Percentiles rank a stretch among this genome's conserved stretches.
Evolutionary conservation across 2,113 vertebrate genomes (phyloP).

Genomic region (Daubentonia madagascariensis): DNA sequence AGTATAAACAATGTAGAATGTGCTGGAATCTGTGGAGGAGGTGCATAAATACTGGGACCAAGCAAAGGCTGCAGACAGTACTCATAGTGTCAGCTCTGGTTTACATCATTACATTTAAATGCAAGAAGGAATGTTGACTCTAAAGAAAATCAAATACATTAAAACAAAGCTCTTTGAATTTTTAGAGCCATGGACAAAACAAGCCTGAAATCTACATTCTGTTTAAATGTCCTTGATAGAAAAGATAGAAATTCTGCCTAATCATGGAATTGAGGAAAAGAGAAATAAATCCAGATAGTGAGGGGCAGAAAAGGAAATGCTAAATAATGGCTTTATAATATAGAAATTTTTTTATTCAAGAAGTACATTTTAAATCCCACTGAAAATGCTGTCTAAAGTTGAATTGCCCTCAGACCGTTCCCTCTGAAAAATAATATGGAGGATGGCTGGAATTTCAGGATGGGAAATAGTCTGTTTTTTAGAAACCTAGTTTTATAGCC

Average conservation of each 20-base stretch:
- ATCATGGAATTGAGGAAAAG: conserved; percentile 14
- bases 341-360: conserved; percentile 39
- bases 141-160: conserved; percentile 49
- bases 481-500: conserved; percentile 26
- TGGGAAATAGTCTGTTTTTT: neutral
- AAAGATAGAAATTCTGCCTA: neutral
- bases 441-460: conserved; percentile 15
- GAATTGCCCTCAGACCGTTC: neutral
- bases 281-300: conserved; percentile 28
- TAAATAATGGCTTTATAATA: conserved; percentile 41
- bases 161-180: conserved; percentile 44
- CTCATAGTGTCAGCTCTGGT: conserved; percentile 10
- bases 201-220: conserved; percentile 30
- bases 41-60: neutral
- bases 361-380: conserved; percentile 4
- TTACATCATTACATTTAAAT: conserved; percentile 55
- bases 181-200: conserved; percentile 43
- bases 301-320: conserved; percentile 22
- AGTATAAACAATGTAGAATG: conserved; percentile 35
- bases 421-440: conserved; percentile 52
- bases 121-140: conserved; percentile 42
- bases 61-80: neutral
- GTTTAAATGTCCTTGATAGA: conserved; percentile 39
- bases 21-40: neutral
- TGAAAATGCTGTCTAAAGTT: conserved; percentile 48